Conservation (phyloP, 1,140 invertebrate genomes). For the Nylanderia fulva region DNA sequence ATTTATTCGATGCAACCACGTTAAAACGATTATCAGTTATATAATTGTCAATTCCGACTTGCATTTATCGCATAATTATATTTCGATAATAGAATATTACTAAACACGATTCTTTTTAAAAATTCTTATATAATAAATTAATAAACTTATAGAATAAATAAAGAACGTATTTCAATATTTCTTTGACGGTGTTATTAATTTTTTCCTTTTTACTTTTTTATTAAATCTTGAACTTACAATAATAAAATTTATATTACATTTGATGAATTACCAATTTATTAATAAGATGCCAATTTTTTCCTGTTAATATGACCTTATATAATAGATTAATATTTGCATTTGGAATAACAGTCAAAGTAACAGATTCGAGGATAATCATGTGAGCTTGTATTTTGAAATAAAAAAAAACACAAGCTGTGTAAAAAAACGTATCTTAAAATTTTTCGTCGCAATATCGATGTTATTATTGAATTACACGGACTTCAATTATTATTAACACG, state of each 20-base stretch:
- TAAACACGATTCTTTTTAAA: too few relatives aligned
- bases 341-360: neutral
- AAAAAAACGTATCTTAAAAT: constrained; percentile 11
- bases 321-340: neutral
- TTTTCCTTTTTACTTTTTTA: neutral
- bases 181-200: neutral
- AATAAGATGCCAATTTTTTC: neutral
- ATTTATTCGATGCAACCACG: too few relatives aligned
- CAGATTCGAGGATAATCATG: neutral
- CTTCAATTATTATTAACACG: constrained; percentile 35
- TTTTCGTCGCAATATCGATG: constrained; percentile 21
- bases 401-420: neutral
- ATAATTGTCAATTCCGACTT: too few relatives aligned
- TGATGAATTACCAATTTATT: neutral
- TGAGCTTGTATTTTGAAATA: neutral
- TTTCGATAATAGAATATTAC: too few relatives aligned
- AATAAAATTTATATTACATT: neutral
- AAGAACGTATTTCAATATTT: constrained; percentile 2
- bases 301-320: neutral
- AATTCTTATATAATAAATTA: too few relatives aligned
- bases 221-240: neutral
- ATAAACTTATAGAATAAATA: too few relatives aligned
- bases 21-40: too few relatives aligned
- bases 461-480: neutral
- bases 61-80: too few relatives aligned